Conservation (phyloP, 2,797 vertebrate species). For the Pristis pectinata region DNA sequence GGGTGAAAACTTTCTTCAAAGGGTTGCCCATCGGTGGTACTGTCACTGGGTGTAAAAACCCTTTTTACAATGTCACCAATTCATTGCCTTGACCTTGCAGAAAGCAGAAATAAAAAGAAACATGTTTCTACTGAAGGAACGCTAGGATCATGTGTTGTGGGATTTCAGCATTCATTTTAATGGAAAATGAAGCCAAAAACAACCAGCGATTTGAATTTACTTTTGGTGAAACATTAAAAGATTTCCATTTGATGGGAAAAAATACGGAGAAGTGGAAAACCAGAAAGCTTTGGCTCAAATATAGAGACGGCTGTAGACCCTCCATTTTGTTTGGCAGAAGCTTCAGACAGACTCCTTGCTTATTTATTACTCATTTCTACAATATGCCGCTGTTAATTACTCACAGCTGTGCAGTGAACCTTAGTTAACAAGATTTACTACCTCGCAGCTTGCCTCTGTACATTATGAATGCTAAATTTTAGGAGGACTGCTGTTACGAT, state of each 20-base stretch:
- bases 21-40: neutral
- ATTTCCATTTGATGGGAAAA: neutral
- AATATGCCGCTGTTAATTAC: slow-evolving; percentile 27
- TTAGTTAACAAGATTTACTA: slow-evolving; percentile 25
- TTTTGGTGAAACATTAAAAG: slow-evolving; percentile 17
- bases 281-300: slow-evolving; percentile 11
- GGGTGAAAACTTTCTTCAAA: neutral
- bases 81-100: neutral
- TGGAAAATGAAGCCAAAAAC: neutral
- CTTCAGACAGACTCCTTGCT: slow-evolving; percentile 1
- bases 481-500: neutral
- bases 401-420: slow-evolving; percentile 30
- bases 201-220: slow-evolving; percentile 19
- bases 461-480: neutral
- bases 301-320: slow-evolving; percentile 9
- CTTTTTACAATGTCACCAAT: neutral
- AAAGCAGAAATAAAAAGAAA: neutral
- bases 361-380: slow-evolving; percentile 37
- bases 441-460: slow-evolving; percentile 10
- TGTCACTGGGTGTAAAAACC: neutral
- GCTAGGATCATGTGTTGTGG: neutral
- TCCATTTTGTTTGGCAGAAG: slow-evolving; percentile 35
- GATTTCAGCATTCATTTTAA: slow-evolving; percentile 21
- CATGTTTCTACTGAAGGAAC: slow-evolving; percentile 17
- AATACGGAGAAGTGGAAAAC: neutral